A percentile compares a stretch with the other conserved stretches of the same genome.
These are phyloP conservation scores for Limnephilus lunatus DNA, from an alignment of 2,888 invertebrate species.

Conservation along the genomic window DNA sequence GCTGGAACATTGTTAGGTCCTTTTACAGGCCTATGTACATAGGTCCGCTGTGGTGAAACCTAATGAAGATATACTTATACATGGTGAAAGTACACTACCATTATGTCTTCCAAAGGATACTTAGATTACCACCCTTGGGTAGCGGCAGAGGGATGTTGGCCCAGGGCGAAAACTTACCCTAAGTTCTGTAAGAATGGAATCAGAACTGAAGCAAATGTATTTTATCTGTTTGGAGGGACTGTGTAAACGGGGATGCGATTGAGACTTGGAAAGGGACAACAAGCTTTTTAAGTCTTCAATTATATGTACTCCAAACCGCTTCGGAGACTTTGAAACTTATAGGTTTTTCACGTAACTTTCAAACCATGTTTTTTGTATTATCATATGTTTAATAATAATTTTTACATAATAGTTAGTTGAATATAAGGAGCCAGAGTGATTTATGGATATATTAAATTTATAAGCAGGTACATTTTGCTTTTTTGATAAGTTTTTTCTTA, in stretches of 20 bases:
- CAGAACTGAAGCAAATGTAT: background rate
- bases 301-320: too few species aligned
- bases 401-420: too few species aligned
- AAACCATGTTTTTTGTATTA: too few species aligned
- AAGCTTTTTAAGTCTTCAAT: background rate
- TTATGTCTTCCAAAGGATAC: background rate
- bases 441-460: too few species aligned
- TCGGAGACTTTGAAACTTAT: too few species aligned
- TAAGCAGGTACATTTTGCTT: too few species aligned
- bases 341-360: too few species aligned
- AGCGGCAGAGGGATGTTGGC: background rate
- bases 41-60: background rate
- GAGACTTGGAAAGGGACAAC: background rate
- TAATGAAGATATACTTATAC: background rate
- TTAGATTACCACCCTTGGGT: background rate
- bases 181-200: background rate
- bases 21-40: background rate
- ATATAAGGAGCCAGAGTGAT: too few species aligned
- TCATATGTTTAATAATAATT: too few species aligned
- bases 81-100: background rate
- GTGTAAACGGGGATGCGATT: too few species aligned
- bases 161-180: background rate
- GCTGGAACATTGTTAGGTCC: background rate
- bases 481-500: too few species aligned
- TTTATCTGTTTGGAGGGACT: background rate